Evolutionary conservation across 2,888 invertebrate species (phyloP).

Genomic region (Lumbricus terrestris): DNA sequence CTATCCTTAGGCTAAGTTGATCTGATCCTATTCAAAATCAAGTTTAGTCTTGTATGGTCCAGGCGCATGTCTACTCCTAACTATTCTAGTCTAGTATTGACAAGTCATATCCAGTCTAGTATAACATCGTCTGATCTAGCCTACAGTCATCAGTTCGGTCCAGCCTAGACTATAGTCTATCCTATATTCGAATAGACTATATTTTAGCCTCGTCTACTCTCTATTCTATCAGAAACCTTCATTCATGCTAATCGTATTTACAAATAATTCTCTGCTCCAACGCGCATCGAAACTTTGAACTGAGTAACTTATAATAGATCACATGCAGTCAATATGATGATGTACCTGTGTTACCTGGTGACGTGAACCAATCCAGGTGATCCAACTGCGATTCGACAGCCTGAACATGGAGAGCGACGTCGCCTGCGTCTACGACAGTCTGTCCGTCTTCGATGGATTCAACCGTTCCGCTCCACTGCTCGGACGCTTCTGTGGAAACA

Average conservation of each 20-base stretch:
- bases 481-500: conserved; percentile 19
- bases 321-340: background rate
- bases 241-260: too few relatives aligned
- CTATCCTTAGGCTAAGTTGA: background rate
- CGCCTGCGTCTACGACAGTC: conserved; percentile 22
- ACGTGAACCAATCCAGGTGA: background rate
- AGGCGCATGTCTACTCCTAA: too few relatives aligned
- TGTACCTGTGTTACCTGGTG: background rate
- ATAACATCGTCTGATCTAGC: background rate
- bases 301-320: background rate
- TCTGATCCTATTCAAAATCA: background rate
- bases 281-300: background rate
- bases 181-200: too few relatives aligned
- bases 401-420: conserved; percentile 19
- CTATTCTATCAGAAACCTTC: too few relatives aligned
- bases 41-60: too few relatives aligned
- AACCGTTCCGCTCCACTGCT: conserved; percentile 5
- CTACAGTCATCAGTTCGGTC: background rate
- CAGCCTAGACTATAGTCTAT: too few relatives aligned
- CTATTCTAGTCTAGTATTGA: too few relatives aligned
- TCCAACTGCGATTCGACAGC: conserved; percentile 14
- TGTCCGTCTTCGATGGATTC: conserved; percentile 26
- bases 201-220: too few relatives aligned
- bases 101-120: background rate
- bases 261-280: too few relatives aligned